A percentile compares a stretch with the other conserved stretches of the same genome.
phyloP scores from a whole-genome alignment of 2,888 invertebrate species.

The Neoascia interrupta region DNA sequence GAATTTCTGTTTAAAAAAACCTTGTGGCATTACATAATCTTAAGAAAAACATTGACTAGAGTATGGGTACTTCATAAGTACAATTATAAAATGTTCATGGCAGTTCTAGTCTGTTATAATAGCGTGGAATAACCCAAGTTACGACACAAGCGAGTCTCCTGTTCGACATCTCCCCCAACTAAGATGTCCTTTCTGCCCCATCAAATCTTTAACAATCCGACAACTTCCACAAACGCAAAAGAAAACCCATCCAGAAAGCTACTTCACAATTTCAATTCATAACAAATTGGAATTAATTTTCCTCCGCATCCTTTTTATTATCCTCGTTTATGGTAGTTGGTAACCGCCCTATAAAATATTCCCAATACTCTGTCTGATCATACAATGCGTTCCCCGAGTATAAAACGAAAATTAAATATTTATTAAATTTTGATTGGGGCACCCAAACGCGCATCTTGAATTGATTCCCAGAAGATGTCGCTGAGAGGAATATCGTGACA shows the following conservation, averaged over 20 bases:
- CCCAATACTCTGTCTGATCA: neutral
- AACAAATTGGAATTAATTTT: constrained; percentile 70
- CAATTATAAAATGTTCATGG: no score
- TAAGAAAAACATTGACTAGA: no score
- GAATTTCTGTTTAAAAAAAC: no score
- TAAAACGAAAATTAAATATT: constrained; percentile 64
- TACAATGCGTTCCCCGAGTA: constrained; percentile 18
- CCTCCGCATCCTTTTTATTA: constrained; percentile 51
- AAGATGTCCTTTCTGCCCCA: constrained; percentile 26
- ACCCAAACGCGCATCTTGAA: constrained; percentile 63
- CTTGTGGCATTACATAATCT: no score
- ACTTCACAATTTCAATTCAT: constrained; percentile 65
- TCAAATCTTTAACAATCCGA: neutral
- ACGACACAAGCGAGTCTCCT: no score
- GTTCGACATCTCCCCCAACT: neutral
- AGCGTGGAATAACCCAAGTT: no score
- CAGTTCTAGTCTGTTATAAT: no score
- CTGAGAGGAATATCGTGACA: constrained; percentile 48
- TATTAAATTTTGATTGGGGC: constrained; percentile 69
- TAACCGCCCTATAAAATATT: constrained; percentile 48
- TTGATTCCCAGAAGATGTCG: constrained; percentile 40
- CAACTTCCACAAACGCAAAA: neutral
- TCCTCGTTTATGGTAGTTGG: constrained; percentile 45
- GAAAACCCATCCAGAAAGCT: constrained; percentile 62
- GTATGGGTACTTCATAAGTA: no score